Percentiles rank a stretch among this genome's conserved stretches.
Evolutionary conservation across 1,140 invertebrate genomes (phyloP).

Genomic region (Parasteatoda tepidariorum): DNA sequence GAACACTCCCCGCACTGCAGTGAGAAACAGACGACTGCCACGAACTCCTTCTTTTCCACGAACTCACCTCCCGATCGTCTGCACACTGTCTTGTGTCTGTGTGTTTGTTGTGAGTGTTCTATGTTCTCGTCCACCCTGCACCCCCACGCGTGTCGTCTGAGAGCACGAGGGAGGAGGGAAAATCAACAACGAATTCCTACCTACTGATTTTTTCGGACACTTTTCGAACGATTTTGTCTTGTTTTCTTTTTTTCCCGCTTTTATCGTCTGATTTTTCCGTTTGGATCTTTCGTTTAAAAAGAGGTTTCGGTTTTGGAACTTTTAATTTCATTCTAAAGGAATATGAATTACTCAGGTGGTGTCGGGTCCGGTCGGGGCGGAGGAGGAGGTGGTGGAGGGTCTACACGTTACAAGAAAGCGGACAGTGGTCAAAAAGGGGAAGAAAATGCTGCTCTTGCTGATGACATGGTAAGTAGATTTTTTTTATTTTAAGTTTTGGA

Average conservation of each 20-base stretch:
- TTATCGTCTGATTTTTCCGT: too few relatives aligned
- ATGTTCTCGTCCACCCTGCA: background rate
- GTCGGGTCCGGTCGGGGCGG: constrained; percentile 17
- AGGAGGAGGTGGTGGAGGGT: constrained; percentile 23
- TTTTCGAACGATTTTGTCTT: background rate
- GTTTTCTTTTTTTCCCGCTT: background rate
- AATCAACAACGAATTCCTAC: background rate
- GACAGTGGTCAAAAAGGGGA: constrained; percentile 22
- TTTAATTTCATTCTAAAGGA: background rate
- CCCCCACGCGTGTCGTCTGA: background rate
- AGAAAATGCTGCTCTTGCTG: constrained; percentile 2
- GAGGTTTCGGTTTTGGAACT: background rate
- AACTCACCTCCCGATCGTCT: background rate
- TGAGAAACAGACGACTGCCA: background rate
- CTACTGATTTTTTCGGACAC: background rate
- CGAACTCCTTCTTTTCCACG: background rate
- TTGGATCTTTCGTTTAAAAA: background rate
- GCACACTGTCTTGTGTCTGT: constrained; percentile 17
- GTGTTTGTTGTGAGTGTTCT: constrained; percentile 14
- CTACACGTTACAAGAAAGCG: constrained; percentile 35
- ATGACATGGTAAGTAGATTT: constrained; percentile 16
- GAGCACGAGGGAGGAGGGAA: background rate
- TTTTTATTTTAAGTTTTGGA: background rate
- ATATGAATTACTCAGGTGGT: constrained; percentile 33
- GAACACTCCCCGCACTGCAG: constrained; percentile 2